Evolutionary conservation across 2,888 invertebrate genomes (phyloP), one percentile per base, ranked within the genome.

Genomic region (Muscina levida): DNA sequence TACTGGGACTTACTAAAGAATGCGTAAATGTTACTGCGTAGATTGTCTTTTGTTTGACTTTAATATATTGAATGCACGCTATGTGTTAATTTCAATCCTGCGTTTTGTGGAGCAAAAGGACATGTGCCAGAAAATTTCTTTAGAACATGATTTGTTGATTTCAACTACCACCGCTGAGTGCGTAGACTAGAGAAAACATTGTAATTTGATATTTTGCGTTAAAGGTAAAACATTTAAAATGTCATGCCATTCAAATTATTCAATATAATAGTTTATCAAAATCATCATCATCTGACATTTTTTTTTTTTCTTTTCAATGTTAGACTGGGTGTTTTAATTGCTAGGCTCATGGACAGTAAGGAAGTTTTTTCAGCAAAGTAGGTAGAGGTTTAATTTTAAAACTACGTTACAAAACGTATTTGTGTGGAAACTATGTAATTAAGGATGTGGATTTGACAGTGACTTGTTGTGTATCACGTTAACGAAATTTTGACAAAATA

Each of bases 11-110:
- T 19, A 46, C 53, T 1, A 77, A 80, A 68, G 65, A 68, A 48
- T 79, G 79, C 79, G 80, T 81, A 79, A 68, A 78, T 72, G 65
- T 51, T 65, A 51, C 71, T 74, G 75, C 79, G 73, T 79, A 72
- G 74, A 65, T 81, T 71, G 66, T 72, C 74, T 74, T 77, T 48
- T 56, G 19, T 59, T 39, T 56, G 46, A 53, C 62, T 71, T 66
- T 57, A 62, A 51, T 62, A 31, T 13, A 5, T 11, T 8, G 24
- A 53, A 22, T 3, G 22, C 24, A 53, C 3, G 24, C 4, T 53
- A n/a, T 53, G 22, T 77, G 68, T 75, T 71, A 76, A 79, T 82
- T 82, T 82, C n/a, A n/a, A n/a, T n/a, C n/a, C n/a, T n/a, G n/a
- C 76, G 68, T 10, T 13, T 44, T 44, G 2, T 13, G 13, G 13